Evolutionary conservation across 2,797 vertebrate genomes (phyloP), one percentile per base, ranked within the genome.

Genomic region (Adelosebastes latens): DNA sequence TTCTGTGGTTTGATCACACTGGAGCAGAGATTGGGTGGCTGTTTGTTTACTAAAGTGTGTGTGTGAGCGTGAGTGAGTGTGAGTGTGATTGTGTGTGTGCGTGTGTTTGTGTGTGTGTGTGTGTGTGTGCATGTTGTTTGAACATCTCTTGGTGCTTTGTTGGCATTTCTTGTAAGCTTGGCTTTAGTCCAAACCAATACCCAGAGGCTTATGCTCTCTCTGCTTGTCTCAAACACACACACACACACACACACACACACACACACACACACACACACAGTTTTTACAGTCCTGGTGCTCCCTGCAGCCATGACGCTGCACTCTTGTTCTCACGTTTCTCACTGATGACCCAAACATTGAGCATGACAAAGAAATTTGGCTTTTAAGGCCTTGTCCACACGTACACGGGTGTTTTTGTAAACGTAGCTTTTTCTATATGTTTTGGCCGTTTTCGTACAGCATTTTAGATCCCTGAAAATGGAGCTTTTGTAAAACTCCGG

Each of bases 101-200:
- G 59, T 60, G 20, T 13, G 31, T 56, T 39, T 72, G 25, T 67
- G 60, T 69, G 6, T 58, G 27, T 73, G 24, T 53, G 63, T 61
- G 69, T 73, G 42, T 42, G 62, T 68, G 64, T 80, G 46, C 25
- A 32, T 42, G 4, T 52, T 85, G 71, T 84, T 84, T 84, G 77
- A 82, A 79, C 52, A 18, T 84, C 69, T 71, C 72, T 86, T 62
- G 64, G 72, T 89, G 81, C 84, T 91, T 86, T 89, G 84, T 80
- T 88, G 81, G 82, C 79, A 88, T 84, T 84, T 84, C 59, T 65
- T 75, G 64, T 68, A 72, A 83, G 64, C 64, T 77, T 78, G 85
- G 86, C 75, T 88, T 81, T 62, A 59, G 71, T 76, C 82, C 90
- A 90, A 81, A 75, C 55, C 70, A 87, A 83, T 82, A 87, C 81